These are phyloP conservation scores for Holothuria scabra DNA, from an alignment of 53 echinoderm and acorn worm genomes.

Conservation along the genomic window DNA sequence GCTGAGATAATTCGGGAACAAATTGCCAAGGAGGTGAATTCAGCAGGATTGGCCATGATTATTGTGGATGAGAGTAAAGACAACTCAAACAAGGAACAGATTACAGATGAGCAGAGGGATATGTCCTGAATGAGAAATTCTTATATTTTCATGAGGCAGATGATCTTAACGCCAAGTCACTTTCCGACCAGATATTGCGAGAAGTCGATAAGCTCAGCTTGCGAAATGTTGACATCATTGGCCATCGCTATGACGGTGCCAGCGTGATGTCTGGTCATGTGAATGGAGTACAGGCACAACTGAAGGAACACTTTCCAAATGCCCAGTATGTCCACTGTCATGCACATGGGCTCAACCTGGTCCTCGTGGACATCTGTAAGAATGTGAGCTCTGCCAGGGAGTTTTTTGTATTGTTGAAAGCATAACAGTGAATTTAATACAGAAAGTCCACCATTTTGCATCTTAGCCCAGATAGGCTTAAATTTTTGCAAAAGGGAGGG, in stretches of 20 bases:
- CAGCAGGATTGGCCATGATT: neutral
- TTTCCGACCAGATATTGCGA: conserved; percentile 2
- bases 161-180: conserved; percentile 32
- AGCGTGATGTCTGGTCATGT: conserved; percentile 36
- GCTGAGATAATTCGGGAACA: neutral
- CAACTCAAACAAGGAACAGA: conserved; percentile 18
- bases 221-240: conserved; percentile 28
- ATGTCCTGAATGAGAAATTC: conserved; percentile 37
- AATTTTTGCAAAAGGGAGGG: too few relatives aligned
- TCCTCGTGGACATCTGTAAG: conserved; percentile 33
- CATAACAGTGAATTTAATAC: too few relatives aligned
- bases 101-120: neutral
- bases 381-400: conserved; percentile 20
- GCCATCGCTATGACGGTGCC: conserved; percentile 38
- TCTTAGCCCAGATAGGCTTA: too few relatives aligned
- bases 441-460: too few relatives aligned
- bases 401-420: conserved; percentile 31
- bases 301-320: conserved; percentile 15
- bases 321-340: conserved; percentile 1
- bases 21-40: conserved; percentile 4
- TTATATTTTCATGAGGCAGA: conserved; percentile 31
- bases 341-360: conserved; percentile 19
- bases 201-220: neutral
- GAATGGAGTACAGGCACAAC: conserved; percentile 21
- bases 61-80: conserved; percentile 17